Base-by-base conservation (phyloP, 2,113 vertebrate species). In the Ceyx melanurus region DNA sequence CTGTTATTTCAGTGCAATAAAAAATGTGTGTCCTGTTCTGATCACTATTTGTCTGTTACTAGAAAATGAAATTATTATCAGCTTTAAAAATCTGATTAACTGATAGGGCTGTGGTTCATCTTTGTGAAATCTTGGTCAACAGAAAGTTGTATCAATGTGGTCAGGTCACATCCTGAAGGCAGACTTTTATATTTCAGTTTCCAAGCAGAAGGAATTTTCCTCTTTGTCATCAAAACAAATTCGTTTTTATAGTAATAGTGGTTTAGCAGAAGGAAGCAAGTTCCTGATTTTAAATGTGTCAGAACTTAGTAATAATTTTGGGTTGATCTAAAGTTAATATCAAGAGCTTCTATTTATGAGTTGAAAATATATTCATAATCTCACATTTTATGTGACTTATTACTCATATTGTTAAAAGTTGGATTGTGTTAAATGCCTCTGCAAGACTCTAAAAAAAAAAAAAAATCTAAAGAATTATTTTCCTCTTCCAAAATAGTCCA, bases 181-280 rank as follows among this genome's bases (percentile, higher is more conserved):
- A 64, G 82, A 92, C 64, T 84, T 54, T 94, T 75, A 84, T 86
- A 91, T 50, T 50, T 88, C 33, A 20, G 15, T 73, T 97, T 96
- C 64, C 48, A 92, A 91, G 62, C n/a, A 95, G 42, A 85, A 56
- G 9, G 87, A 72, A 45, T 50, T 87, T 88, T 92, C n/a, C 60
- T 90, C 62, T 90, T 96, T 93, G 71, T 75, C 85, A 48, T 88
- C 92, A 93, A 87, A 80, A 82, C 76, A 64, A 92, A 86, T 10
- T 80, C 40, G 46, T 82, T 96, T 88, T 92, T 92, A 76, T 35
- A 43, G 70, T 72, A 89, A 88, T 67, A 71, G 5, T 91, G 9
- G 61, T 66, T 12, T 17, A 62, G 45, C 28, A 86, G 35, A 83
- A 86, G 20, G 35, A 72, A 82, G 18, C 15, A 79, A 72, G 16